phyloP scores from a whole-genome alignment of 1,140 invertebrate species.

The Lepidurus couesii region DNA sequence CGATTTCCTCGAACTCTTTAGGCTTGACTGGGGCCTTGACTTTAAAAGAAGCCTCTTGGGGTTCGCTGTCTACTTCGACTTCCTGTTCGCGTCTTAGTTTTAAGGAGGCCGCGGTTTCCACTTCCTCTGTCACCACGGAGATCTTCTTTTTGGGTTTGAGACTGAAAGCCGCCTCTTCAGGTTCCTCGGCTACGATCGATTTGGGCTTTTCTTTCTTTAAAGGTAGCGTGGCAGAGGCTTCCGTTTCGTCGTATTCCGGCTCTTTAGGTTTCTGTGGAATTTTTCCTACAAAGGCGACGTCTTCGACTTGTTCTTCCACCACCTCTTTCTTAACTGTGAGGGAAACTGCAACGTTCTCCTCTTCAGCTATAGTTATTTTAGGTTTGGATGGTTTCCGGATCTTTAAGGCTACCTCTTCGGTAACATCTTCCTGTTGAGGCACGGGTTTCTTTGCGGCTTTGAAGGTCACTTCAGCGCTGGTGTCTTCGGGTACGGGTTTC shows the following conservation, averaged over 20 bases:
- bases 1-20: slow-evolving; percentile 34
- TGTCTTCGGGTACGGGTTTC: neutral
- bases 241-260: slow-evolving; percentile 25
- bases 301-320: neutral
- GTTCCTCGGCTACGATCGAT: slow-evolving; percentile 27
- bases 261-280: slow-evolving; percentile 7
- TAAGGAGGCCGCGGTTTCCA: slow-evolving; percentile 47
- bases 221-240: slow-evolving; percentile 35
- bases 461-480: neutral
- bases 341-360: neutral
- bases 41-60: slow-evolving; percentile 25
- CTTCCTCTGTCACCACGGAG: slow-evolving; percentile 14
- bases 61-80: slow-evolving; percentile 30
- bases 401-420: slow-evolving; percentile 23
- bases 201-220: slow-evolving; percentile 42
- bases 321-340: slow-evolving; percentile 14
- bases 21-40: slow-evolving; percentile 27
- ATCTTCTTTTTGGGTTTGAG: slow-evolving; percentile 34
- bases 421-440: slow-evolving; percentile 8
- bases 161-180: slow-evolving; percentile 32
- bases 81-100: slow-evolving; percentile 37
- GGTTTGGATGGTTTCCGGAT: slow-evolving; percentile 23
- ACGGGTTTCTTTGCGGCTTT: slow-evolving; percentile 28
- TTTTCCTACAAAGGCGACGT: neutral
- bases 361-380: neutral